These are phyloP conservation scores for Liopterus haemorrhoidalis DNA, from an alignment of 2,888 invertebrate genomes.

Conservation along the genomic window DNA sequence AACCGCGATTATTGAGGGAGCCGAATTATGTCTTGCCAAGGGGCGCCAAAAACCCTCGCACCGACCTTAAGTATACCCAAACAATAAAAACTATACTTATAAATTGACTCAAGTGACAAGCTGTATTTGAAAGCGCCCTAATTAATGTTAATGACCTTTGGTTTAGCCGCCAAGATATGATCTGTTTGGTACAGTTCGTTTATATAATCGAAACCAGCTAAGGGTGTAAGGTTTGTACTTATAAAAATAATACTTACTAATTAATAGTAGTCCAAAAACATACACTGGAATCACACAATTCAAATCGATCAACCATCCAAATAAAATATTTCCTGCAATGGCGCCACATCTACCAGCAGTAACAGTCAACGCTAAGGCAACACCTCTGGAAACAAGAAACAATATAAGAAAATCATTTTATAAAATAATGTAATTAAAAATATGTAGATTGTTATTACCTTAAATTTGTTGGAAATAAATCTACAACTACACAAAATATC, in stretches of 20 bases:
- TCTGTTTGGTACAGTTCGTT: background rate
- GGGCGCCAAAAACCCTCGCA: too few species aligned
- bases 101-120: too few species aligned
- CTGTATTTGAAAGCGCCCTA: too few species aligned
- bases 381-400: conserved; percentile 46
- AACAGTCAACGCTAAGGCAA: conserved; percentile 56
- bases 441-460: conserved; percentile 31
- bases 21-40: too few species aligned
- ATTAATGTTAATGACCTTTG: too few species aligned
- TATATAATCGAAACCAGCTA: conserved; percentile 8
- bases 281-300: conserved; percentile 55
- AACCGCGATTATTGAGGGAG: too few species aligned
- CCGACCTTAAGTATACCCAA: too few species aligned
- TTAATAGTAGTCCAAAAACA: conserved; percentile 52
- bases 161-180: too few species aligned
- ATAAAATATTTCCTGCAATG: conserved; percentile 55
- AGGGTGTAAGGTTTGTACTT: background rate
- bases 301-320: conserved; percentile 53
- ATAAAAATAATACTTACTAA: conserved; percentile 53
- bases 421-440: conserved; percentile 5
- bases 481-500: conserved; percentile 56
- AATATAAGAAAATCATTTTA: background rate
- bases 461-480: conserved; percentile 52
- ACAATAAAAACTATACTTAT: too few species aligned
- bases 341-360: conserved; percentile 55